Evolutionary conservation across 2,113 vertebrate genomes (phyloP).

Genomic region (Myiagra hebetior): DNA sequence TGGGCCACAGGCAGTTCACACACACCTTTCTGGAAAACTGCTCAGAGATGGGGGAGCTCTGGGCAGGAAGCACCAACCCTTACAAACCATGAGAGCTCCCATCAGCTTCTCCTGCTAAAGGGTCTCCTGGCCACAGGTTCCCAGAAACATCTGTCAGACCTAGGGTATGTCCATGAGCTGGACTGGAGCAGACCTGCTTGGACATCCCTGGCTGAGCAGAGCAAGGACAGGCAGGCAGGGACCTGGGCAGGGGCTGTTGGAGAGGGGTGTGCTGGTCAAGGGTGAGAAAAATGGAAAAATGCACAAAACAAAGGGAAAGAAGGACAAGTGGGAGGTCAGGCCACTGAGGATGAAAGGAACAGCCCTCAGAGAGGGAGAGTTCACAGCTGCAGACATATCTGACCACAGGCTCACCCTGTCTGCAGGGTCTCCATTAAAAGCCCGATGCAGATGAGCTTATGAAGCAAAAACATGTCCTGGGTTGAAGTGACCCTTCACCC

Average conservation of each 20-base stretch:
- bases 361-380: background rate
- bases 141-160: background rate
- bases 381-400: background rate
- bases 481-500: background rate
- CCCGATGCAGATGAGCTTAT: fast-evolving
- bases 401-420: background rate
- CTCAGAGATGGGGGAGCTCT: background rate
- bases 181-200: background rate
- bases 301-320: background rate
- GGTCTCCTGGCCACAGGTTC: background rate
- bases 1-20: background rate
- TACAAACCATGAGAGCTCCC: background rate
- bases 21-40: background rate
- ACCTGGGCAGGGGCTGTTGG: background rate
- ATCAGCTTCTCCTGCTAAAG: background rate
- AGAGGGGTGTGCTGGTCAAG: fast-evolving
- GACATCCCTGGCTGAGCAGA: background rate
- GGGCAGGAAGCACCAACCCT: background rate
- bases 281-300: background rate
- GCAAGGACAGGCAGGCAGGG: background rate
- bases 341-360: background rate
- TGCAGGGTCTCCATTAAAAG: background rate
- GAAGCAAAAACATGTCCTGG: background rate
- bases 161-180: background rate
- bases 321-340: background rate